These are phyloP conservation scores for Dryobates pubescens DNA, from an alignment of 2,797 vertebrate species.

Conservation along the genomic window DNA sequence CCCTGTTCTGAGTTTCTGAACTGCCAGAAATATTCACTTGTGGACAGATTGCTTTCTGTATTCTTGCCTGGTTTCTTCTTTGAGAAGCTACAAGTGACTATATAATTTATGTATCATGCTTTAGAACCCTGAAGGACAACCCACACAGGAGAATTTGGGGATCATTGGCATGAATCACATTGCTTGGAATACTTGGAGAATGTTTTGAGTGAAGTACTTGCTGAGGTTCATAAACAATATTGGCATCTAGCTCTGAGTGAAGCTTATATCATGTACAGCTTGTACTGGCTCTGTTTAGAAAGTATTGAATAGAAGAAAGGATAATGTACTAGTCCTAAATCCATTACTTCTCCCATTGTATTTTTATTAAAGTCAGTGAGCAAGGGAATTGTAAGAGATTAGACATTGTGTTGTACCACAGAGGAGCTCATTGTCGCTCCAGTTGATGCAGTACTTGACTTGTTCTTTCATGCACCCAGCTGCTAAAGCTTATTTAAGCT, in stretches of 20 bases:
- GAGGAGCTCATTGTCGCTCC: not conserved
- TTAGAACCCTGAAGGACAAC: not conserved
- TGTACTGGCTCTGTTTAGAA: conserved; percentile 11
- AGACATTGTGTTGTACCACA: conserved; percentile 41
- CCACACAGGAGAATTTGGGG: not conserved
- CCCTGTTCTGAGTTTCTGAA: not conserved
- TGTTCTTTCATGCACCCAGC: not conserved
- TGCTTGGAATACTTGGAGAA: not conserved
- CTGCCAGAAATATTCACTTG: not conserved
- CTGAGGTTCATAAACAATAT: not conserved
- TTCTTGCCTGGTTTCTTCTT: not conserved
- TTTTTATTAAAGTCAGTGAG: conserved; percentile 56
- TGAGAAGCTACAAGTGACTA: not conserved
- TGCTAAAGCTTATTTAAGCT: conserved; percentile 24
- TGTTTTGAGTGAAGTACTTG: not conserved
- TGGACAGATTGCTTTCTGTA: not conserved
- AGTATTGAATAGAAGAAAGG: not conserved
- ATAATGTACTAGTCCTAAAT: conserved; percentile 42
- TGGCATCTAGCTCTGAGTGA: not conserved
- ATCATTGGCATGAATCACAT: not conserved
- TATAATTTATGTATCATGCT: not conserved
- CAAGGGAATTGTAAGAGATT: conserved; percentile 54
- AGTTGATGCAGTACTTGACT: conserved; percentile 18
- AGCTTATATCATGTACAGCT: not conserved
- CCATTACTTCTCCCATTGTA: conserved; percentile 39